These are phyloP conservation scores for Zaprionus bogoriensis DNA, from an alignment of 2,888 invertebrate species.

Conservation along the genomic window DNA sequence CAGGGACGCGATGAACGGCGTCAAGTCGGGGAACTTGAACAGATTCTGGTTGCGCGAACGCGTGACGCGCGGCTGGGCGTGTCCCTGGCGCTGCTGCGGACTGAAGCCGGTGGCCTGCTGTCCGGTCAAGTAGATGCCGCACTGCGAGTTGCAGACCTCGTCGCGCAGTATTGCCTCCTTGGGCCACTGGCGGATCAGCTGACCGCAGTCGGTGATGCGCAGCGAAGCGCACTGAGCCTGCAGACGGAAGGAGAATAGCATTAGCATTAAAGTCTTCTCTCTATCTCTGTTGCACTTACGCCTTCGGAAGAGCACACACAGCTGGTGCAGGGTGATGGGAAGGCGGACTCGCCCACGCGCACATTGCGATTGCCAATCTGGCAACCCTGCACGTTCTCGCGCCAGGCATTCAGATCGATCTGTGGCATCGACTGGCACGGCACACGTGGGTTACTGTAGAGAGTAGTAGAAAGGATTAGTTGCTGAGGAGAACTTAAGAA, in stretches of 20 bases:
- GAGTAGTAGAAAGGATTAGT: background rate
- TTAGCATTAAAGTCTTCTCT: background rate
- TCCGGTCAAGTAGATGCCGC: conserved; percentile 88
- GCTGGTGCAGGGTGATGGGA: conserved; percentile 95
- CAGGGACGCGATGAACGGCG: conserved; percentile 84
- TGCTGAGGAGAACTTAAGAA: background rate
- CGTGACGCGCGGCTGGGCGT: conserved; percentile 80
- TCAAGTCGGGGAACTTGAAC: conserved; percentile 90
- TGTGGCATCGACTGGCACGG: conserved; percentile 91
- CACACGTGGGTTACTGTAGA: conserved; percentile 90
- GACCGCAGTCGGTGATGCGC: conserved; percentile 93
- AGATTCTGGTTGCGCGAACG: conserved; percentile 83
- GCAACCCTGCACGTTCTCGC: conserved; percentile 91
- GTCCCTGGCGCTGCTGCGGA: conserved; percentile 78
- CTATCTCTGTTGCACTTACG: conserved; percentile 85
- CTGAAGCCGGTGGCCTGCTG: conserved; percentile 75
- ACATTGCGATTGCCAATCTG: conserved; percentile 91
- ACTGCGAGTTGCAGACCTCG: conserved; percentile 95
- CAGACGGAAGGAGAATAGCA: background rate
- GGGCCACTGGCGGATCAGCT: conserved; percentile 91
- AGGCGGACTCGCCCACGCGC: conserved; percentile 91
- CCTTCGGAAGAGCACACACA: conserved; percentile 94
- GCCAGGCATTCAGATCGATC: conserved; percentile 92
- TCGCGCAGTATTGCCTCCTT: conserved; percentile 91
- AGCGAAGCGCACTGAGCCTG: conserved; percentile 95